Conservation (phyloP, 2,113 vertebrate species). For the Amblyopsis rosae region DNA sequence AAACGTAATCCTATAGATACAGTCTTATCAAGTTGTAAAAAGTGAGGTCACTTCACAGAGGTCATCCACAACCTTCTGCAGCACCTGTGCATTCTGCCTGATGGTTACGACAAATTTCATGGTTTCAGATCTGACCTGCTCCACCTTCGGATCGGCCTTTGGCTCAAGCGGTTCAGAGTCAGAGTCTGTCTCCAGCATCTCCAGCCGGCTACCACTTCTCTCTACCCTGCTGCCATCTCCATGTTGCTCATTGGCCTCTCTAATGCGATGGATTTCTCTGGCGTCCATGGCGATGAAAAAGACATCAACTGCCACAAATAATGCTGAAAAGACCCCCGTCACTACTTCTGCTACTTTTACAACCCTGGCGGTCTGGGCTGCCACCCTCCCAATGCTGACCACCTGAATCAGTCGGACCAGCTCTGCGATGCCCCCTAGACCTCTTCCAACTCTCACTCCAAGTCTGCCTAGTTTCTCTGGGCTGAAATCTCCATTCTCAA, state of each 20-base stretch:
- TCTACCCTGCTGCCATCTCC: too few species aligned
- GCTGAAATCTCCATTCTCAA: background rate
- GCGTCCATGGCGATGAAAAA: slow-evolving; percentile 46
- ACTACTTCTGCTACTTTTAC: slow-evolving; percentile 9
- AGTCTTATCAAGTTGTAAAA: too few species aligned
- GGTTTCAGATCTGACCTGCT: slow-evolving; percentile 26
- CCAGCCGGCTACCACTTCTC: background rate
- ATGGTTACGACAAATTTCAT: slow-evolving; percentile 37
- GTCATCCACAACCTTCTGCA: slow-evolving; percentile 15
- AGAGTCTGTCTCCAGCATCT: background rate
- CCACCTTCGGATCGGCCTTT: background rate
- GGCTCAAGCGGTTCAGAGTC: background rate
- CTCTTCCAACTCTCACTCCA: background rate
- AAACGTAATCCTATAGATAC: too few species aligned
- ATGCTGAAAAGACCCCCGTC: slow-evolving; percentile 9
- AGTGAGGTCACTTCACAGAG: background rate
- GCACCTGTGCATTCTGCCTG: slow-evolving; percentile 4
- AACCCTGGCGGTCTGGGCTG: slow-evolving; percentile 22
- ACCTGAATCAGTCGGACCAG: slow-evolving; percentile 14
- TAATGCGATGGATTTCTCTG: slow-evolving; percentile 42
- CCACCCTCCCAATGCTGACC: slow-evolving; percentile 3
- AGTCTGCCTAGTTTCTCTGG: background rate
- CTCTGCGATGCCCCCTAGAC: slow-evolving; percentile 19
- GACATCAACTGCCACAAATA: slow-evolving; percentile 37
- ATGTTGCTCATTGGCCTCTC: slow-evolving; percentile 1